phyloP scores from a whole-genome alignment of 2,888 invertebrate genomes.

The Philereme transversata region DNA sequence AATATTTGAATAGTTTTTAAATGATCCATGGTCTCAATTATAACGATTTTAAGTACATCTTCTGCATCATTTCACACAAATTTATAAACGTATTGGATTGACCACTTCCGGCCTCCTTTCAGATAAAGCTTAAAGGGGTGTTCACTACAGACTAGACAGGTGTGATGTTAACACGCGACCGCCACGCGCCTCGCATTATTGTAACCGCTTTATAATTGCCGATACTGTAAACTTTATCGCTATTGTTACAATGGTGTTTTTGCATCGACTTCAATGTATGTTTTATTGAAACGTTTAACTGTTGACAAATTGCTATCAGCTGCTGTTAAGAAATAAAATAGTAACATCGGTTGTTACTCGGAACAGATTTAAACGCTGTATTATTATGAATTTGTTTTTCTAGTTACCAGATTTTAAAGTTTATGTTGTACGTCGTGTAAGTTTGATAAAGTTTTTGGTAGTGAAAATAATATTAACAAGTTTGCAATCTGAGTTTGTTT shows the following conservation, averaged over 20 bases:
- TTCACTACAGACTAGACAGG: conserved; percentile 48
- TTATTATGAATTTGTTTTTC: too few relatives aligned
- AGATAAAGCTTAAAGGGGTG: conserved; percentile 40
- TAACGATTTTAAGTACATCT: not conserved
- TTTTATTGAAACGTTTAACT: conserved; percentile 16
- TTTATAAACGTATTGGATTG: conserved; percentile 13
- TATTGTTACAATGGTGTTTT: conserved; percentile 11
- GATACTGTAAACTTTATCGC: conserved; percentile 22
- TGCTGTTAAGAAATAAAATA: conserved; percentile 16
- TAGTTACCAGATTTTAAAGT: too few relatives aligned
- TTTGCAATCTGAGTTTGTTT: too few relatives aligned
- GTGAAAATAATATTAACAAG: too few relatives aligned
- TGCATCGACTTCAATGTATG: conserved; percentile 13
- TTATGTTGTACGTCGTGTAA: too few relatives aligned
- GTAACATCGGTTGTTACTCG: conserved; percentile 3
- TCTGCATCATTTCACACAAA: conserved; percentile 8
- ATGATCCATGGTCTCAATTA: not conserved
- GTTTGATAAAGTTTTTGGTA: too few relatives aligned
- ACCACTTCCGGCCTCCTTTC: conserved; percentile 43
- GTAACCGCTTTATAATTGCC: conserved; percentile 13
- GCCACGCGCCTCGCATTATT: conserved; percentile 63
- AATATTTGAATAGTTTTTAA: not conserved
- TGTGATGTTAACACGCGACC: conserved; percentile 55
- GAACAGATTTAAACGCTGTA: too few relatives aligned
- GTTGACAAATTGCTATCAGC: conserved; percentile 22